Conservation (phyloP, 2,113 vertebrate genomes). For the Centrocercus urophasianus region DNA sequence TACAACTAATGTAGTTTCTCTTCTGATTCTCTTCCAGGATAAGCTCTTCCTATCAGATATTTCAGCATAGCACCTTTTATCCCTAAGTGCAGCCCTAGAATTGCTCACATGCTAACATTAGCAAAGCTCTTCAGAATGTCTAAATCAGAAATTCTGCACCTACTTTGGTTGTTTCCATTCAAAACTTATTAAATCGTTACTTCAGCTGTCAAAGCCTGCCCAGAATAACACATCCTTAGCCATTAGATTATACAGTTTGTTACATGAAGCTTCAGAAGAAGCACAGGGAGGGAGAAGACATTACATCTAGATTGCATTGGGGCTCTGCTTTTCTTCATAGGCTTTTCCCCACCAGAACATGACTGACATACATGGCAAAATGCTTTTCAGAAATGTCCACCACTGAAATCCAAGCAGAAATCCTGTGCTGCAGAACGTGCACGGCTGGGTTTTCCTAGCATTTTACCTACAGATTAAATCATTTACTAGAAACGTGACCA, state of each 20-base stretch:
- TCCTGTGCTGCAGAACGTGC: accelerated
- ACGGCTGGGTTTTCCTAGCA: neutral
- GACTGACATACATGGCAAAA: accelerated
- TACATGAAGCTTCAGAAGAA: neutral
- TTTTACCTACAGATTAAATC: neutral
- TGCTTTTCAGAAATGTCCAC: neutral
- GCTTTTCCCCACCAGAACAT: neutral
- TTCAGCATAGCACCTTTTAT: constrained; percentile 27
- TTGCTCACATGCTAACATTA: neutral
- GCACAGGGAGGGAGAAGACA: neutral
- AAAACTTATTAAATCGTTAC: neutral
- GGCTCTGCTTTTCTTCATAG: neutral
- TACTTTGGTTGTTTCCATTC: neutral
- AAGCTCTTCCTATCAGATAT: constrained; percentile 49
- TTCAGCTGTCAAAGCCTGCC: neutral
- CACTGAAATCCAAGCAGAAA: neutral
- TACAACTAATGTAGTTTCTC: neutral
- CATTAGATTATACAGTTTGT: neutral
- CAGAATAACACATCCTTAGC: neutral
- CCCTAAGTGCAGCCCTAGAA: neutral
- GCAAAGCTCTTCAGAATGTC: neutral
- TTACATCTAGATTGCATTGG: neutral
- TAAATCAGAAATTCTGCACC: neutral
- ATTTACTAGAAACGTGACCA: neutral
- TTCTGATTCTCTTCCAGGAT: constrained; percentile 54